phyloP scores from a whole-genome alignment of 2,797 vertebrate genomes.

The Oceanodroma leucorhoa region DNA sequence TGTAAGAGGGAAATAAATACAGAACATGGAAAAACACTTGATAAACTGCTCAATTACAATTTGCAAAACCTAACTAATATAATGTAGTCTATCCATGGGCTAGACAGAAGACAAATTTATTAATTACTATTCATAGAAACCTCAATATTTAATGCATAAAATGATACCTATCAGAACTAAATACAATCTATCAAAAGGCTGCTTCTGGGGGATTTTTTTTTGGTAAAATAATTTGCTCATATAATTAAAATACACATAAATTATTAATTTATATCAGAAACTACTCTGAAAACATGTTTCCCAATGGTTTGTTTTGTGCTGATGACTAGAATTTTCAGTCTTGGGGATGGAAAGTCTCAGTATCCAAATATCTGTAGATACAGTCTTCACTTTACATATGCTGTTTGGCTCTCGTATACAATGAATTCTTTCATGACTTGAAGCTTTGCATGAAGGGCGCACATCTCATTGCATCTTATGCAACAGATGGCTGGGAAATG shows the following conservation, averaged over 20 bases:
- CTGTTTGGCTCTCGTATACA: not conserved
- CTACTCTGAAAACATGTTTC: not conserved
- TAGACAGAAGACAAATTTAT: not conserved
- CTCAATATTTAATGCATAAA: not conserved
- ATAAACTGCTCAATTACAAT: not conserved
- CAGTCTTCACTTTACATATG: not conserved
- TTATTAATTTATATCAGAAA: not conserved
- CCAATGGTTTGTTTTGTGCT: not conserved
- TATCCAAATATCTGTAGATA: not conserved
- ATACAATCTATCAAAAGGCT: not conserved
- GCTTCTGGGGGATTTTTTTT: not conserved
- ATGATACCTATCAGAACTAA: not conserved
- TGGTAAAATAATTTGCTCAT: not conserved
- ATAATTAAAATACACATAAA: not conserved
- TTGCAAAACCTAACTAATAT: not conserved
- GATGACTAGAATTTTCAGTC: not conserved
- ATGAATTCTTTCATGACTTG: constrained; percentile 10
- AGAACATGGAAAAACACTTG: not conserved
- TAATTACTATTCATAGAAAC: not conserved
- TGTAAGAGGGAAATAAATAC: constrained; percentile 71
- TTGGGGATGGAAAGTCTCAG: not conserved
- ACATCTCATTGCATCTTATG: not conserved
- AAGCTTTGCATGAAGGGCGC: not conserved
- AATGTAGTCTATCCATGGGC: not conserved
- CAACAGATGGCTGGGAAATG: not conserved